Evolutionary conservation across 2,888 invertebrate species (phyloP).

Genomic region (Saturnia japonica): DNA sequence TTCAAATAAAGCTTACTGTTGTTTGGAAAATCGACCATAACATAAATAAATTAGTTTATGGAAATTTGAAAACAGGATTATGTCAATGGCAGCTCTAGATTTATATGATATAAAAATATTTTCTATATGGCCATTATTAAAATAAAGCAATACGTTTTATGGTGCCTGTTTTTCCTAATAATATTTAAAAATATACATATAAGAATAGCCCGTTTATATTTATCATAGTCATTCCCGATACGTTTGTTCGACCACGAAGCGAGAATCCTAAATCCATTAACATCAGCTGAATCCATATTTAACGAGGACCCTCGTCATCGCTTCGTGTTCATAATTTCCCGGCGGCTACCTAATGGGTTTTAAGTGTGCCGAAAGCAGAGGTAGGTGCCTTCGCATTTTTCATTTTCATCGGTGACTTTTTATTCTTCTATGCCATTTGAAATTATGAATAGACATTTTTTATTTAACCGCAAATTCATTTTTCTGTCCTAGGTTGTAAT

Average conservation of each 20-base stretch:
- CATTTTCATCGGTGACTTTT: conserved; percentile 13
- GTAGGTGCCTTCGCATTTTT: conserved; percentile 14
- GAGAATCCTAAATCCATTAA: conserved; percentile 4
- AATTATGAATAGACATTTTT: neutral
- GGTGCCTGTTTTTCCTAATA: too few relatives aligned
- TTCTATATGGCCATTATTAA: too few relatives aligned
- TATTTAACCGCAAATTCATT: neutral
- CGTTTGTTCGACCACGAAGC: conserved; percentile 10
- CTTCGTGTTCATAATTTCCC: conserved; percentile 14
- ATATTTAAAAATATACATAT: neutral
- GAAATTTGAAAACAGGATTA: too few relatives aligned
- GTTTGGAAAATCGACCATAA: too few relatives aligned
- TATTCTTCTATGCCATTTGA: conserved; percentile 13
- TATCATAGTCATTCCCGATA: conserved; percentile 6
- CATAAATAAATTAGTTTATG: too few relatives aligned
- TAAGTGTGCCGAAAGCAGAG: conserved; percentile 12
- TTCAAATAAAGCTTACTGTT: too few relatives aligned
- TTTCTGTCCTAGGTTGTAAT: neutral
- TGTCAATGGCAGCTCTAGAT: too few relatives aligned
- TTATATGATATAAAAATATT: too few relatives aligned
- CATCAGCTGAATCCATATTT: conserved; percentile 16
- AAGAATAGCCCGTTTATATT: conserved; percentile 2
- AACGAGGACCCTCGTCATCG: conserved; percentile 18
- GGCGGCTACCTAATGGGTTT: conserved; percentile 17
- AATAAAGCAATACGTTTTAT: too few relatives aligned